Conservation (phyloP, 2,797 vertebrate genomes). For the Sebastolobus altivelis region DNA sequence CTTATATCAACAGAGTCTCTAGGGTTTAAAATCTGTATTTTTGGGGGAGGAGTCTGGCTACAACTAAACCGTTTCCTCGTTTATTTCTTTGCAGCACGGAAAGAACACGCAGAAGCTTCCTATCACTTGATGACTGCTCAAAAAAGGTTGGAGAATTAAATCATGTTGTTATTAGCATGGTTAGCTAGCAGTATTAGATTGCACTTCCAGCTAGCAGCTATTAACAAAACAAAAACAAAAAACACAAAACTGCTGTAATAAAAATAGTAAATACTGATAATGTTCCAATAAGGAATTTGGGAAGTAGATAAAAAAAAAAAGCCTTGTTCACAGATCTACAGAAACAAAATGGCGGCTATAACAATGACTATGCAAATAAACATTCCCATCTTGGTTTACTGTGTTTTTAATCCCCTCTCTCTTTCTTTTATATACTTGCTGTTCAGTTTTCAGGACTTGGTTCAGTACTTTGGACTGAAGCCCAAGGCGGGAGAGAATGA, state of each 20-base stretch:
- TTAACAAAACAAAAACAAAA: too few species aligned
- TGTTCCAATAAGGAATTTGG: too few species aligned
- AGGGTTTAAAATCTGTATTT: not conserved
- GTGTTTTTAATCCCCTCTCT: not conserved
- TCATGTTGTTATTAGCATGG: not conserved
- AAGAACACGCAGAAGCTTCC: constrained; percentile 88
- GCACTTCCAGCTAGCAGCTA: too few species aligned
- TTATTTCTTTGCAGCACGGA: constrained; percentile 87
- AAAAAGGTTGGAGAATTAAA: constrained; percentile 85
- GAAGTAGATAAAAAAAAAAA: too few species aligned
- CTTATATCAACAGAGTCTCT: constrained; percentile 19
- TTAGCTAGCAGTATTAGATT: too few species aligned
- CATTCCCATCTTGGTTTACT: not conserved
- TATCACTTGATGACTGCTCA: constrained; percentile 86
- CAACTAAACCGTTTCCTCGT: constrained; percentile 19
- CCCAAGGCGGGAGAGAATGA: constrained; percentile 91
- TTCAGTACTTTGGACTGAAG: constrained; percentile 91
- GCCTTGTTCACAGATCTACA: too few species aligned
- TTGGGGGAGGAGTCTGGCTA: too few species aligned
- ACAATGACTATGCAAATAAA: not conserved
- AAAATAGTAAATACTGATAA: too few species aligned
- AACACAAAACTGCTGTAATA: too few species aligned
- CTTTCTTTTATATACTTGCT: not conserved
- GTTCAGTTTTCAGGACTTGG: constrained; percentile 91
- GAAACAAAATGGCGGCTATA: too few species aligned